Percentiles rank a stretch among this genome's conserved stretches.
phyloP scores from a whole-genome alignment of 53 echinoderm and acorn worm species.

The Hippasteria phrygiana region DNA sequence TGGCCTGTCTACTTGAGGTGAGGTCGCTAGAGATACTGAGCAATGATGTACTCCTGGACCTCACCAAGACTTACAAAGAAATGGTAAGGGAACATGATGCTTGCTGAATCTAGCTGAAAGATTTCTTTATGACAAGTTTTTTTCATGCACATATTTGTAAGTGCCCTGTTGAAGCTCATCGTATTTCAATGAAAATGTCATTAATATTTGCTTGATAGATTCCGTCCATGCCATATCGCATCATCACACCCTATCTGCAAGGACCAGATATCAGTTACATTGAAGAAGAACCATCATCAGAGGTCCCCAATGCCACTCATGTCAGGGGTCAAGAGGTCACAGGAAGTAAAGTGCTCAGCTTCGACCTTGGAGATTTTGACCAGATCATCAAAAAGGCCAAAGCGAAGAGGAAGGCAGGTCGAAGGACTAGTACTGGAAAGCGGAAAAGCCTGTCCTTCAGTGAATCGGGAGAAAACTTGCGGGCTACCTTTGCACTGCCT shows the following conservation, averaged over 20 bases:
- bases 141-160: not conserved
- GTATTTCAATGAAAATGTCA: too few species aligned
- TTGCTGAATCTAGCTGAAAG: too few species aligned
- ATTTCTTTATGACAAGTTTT: too few species aligned
- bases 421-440: conserved; percentile 79
- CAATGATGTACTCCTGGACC: conserved; percentile 79
- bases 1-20: conserved; percentile 81
- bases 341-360: conserved; percentile 12
- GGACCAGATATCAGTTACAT: conserved; percentile 77
- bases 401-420: conserved; percentile 75
- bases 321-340: conserved; percentile 49
- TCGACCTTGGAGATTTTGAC: conserved; percentile 65
- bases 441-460: conserved; percentile 56
- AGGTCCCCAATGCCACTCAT: conserved; percentile 19
- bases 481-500: not conserved
- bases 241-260: conserved; percentile 82
- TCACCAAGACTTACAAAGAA: conserved; percentile 83
- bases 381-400: conserved; percentile 73
- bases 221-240: conserved; percentile 79
- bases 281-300: conserved; percentile 55
- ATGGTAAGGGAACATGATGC: conserved; percentile 67
- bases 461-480: conserved; percentile 57
- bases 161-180: not conserved
- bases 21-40: conserved; percentile 78
- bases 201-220: conserved; percentile 42